These are phyloP conservation scores for Intoshia linei DNA, from an alignment of 1,140 invertebrate species.

Conservation along the genomic window DNA sequence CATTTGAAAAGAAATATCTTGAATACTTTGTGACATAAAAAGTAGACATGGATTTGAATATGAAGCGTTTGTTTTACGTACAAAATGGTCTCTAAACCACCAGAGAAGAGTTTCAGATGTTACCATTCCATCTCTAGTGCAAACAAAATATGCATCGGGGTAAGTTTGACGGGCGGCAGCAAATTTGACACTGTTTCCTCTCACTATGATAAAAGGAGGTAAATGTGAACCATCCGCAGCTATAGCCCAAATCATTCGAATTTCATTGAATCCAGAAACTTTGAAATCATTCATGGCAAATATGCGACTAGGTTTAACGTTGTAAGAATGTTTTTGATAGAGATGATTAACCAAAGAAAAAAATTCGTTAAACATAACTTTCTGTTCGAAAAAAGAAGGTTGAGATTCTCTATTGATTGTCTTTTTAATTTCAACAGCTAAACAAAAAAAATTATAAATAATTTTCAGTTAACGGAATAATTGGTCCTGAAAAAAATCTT, in stretches of 20 bases:
- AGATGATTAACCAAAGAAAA: not conserved
- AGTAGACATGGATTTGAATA: not conserved
- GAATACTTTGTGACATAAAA: too few species aligned
- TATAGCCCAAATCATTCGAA: constrained; percentile 1
- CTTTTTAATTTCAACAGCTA: too few species aligned
- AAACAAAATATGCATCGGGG: constrained; percentile 3
- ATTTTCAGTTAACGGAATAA: too few species aligned
- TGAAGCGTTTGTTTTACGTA: too few species aligned
- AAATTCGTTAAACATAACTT: not conserved
- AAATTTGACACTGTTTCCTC: constrained; percentile 1
- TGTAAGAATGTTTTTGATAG: not conserved
- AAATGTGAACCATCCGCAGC: constrained; percentile 4
- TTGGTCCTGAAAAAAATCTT: too few species aligned
- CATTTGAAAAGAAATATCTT: too few species aligned
- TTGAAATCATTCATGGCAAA: constrained; percentile 1
- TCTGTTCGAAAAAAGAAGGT: not conserved
- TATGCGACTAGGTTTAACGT: constrained; percentile 2
- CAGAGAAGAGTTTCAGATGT: constrained; percentile 3
- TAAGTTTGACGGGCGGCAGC: constrained; percentile 2
- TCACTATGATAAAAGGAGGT: constrained; percentile 4
- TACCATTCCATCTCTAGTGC: not conserved
- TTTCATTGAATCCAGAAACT: not conserved
- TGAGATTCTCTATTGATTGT: too few species aligned
- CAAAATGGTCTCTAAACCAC: constrained; percentile 7
- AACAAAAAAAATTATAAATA: too few species aligned